Evolutionary conservation across 2,113 vertebrate species (phyloP).

Genomic region (Pseudopipra pipra): DNA sequence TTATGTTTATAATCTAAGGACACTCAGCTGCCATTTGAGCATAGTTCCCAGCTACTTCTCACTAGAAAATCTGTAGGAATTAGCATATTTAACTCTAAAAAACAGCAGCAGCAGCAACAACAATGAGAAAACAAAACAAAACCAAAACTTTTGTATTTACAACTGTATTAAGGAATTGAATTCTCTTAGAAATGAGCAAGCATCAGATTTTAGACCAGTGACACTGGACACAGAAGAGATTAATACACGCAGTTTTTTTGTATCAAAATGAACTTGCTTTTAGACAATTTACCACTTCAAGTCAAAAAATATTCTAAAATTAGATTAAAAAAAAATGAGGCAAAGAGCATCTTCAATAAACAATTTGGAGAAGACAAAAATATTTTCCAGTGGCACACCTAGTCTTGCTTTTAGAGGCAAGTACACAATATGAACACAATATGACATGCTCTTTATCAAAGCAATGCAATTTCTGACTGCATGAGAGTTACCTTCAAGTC

Average conservation of each 20-base stretch:
- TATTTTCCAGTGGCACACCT: neutral
- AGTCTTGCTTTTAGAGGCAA: neutral
- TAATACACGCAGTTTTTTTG: neutral
- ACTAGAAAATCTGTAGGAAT: neutral
- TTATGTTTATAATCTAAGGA: neutral
- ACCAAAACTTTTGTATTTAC: neutral
- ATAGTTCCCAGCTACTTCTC: neutral
- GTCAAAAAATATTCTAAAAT: neutral
- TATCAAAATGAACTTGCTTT: neutral
- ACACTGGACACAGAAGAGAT: neutral
- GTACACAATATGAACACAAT: neutral
- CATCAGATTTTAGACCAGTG: neutral
- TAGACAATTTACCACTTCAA: neutral
- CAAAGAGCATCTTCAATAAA: neutral
- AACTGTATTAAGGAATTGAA: neutral
- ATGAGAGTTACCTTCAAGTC: neutral
- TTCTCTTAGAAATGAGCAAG: neutral
- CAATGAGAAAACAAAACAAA: neutral
- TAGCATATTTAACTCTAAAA: neutral
- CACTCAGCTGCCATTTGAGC: neutral
- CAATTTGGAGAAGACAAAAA: neutral
- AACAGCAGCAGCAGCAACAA: neutral
- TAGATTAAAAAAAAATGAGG: neutral
- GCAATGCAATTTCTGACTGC: neutral
- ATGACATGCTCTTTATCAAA: neutral